A percentile compares a stretch with the other conserved stretches of the same genome.
These are phyloP conservation scores for Aldrovandia affinis DNA, from an alignment of 2,797 vertebrate genomes.

Conservation along the genomic window DNA sequence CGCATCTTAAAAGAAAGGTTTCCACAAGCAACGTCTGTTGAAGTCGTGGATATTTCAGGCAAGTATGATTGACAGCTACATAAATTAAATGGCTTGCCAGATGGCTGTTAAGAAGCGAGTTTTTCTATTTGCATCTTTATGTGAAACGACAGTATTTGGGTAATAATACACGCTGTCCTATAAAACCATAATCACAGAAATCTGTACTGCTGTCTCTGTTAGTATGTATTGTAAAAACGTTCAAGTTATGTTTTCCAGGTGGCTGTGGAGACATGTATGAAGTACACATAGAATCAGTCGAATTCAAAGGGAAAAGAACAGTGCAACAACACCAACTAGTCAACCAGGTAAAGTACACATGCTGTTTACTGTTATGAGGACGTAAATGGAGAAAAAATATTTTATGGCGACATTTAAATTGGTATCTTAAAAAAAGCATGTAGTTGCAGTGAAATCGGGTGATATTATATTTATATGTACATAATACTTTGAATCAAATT, in stretches of 20 bases:
- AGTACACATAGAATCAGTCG: slow-evolving; percentile 88
- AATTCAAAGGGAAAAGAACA: slow-evolving; percentile 89
- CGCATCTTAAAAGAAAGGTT: slow-evolving; percentile 81
- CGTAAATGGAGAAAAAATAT: not conserved
- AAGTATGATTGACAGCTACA: slow-evolving; percentile 16
- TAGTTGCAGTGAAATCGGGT: not conserved
- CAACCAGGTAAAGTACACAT: slow-evolving; percentile 80
- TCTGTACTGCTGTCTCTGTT: not conserved
- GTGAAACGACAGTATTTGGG: too few relatives aligned
- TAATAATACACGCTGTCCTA: not conserved
- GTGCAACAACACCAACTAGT: slow-evolving; percentile 94
- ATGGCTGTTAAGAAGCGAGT: not conserved
- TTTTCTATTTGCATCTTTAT: too few relatives aligned
- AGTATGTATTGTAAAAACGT: not conserved
- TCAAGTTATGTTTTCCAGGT: slow-evolving; percentile 65
- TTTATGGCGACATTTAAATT: not conserved
- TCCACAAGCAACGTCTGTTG: slow-evolving; percentile 80
- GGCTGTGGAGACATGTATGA: slow-evolving; percentile 98
- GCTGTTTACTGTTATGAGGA: slow-evolving; percentile 14
- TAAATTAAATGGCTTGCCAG: not conserved
- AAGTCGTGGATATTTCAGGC: slow-evolving; percentile 91
- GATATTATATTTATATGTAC: not conserved
- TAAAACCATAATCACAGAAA: not conserved
- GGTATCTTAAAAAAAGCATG: not conserved
- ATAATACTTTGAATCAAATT: too few relatives aligned